Evolutionary conservation across 2,888 invertebrate genomes (phyloP).

Genomic region (Phortica magna): DNA sequence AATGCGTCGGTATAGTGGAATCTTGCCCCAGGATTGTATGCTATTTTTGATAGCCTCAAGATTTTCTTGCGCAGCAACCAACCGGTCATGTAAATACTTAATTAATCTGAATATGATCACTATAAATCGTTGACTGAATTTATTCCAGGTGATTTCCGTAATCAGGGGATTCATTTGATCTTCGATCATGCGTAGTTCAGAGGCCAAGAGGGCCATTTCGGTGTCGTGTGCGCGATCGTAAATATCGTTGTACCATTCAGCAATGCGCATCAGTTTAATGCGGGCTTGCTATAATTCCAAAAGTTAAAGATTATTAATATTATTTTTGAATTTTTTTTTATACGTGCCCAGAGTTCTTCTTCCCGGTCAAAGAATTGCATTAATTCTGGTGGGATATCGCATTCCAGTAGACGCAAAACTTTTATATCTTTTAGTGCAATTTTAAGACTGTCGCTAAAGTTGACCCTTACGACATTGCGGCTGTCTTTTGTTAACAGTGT

Average conservation of each 20-base stretch:
- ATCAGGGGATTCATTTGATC: constrained; percentile 84
- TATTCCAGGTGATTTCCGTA: constrained; percentile 54
- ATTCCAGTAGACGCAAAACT: constrained; percentile 85
- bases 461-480: constrained; percentile 81
- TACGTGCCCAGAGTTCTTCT: constrained; percentile 83
- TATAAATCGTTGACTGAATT: constrained; percentile 82
- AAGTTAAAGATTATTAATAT: neutral
- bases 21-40: constrained; percentile 85
- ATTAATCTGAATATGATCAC: constrained; percentile 84
- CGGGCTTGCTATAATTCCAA: constrained; percentile 78
- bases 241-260: constrained; percentile 90
- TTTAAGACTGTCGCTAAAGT: constrained; percentile 84
- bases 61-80: constrained; percentile 84
- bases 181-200: constrained; percentile 88
- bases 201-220: constrained; percentile 87
- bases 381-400: constrained; percentile 82
- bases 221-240: constrained; percentile 85
- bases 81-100: constrained; percentile 85
- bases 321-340: neutral
- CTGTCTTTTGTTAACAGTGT: constrained; percentile 79
- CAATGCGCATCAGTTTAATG: constrained; percentile 81
- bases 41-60: constrained; percentile 80
- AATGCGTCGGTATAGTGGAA: constrained; percentile 87
- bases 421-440: constrained; percentile 89
- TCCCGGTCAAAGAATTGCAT: constrained; percentile 83